These are phyloP conservation scores for Antennarius striatus DNA, from an alignment of 2,113 vertebrate species.

Conservation along the genomic window DNA sequence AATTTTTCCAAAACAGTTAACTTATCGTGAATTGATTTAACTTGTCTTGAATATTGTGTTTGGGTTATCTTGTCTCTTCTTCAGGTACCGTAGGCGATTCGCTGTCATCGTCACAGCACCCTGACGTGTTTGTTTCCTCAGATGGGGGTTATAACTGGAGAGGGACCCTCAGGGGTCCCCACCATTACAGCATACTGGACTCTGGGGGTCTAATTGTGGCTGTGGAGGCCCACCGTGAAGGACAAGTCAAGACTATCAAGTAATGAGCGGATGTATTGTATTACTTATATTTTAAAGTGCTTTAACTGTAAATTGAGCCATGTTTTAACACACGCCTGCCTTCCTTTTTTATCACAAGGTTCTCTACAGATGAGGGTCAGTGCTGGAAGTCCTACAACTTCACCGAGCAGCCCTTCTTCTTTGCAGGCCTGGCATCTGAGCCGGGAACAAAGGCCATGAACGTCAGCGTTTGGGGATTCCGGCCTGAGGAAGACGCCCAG, in stretches of 20 bases:
- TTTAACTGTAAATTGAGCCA: neutral
- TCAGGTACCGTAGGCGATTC: slow-evolving; percentile 81
- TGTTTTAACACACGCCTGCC: neutral
- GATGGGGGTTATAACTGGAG: slow-evolving; percentile 83
- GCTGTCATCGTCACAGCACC: slow-evolving; percentile 73
- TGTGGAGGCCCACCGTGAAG: slow-evolving; percentile 71
- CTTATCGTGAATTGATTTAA: neutral
- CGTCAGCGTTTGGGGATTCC: slow-evolving; percentile 83
- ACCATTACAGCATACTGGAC: slow-evolving; percentile 82
- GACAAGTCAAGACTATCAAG: slow-evolving; percentile 80
- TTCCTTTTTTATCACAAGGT: slow-evolving; percentile 60
- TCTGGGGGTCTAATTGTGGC: slow-evolving; percentile 83
- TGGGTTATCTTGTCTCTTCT: neutral
- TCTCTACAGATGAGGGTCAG: slow-evolving; percentile 83
- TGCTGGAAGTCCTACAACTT: slow-evolving; percentile 84
- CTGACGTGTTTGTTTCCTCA: slow-evolving; percentile 81
- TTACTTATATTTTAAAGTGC: neutral
- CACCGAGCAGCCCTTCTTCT: slow-evolving; percentile 80
- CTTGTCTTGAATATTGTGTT: neutral
- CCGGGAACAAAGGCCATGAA: slow-evolving; percentile 81
- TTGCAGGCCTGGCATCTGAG: slow-evolving; percentile 80
- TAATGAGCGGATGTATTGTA: slow-evolving; percentile 39
- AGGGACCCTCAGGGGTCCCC: slow-evolving; percentile 75
- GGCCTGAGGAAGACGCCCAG: slow-evolving; percentile 75
- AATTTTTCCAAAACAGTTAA: no score